These are phyloP conservation scores for Siniperca undulata DNA, from an alignment of 2,797 vertebrate genomes.

Conservation along the genomic window DNA sequence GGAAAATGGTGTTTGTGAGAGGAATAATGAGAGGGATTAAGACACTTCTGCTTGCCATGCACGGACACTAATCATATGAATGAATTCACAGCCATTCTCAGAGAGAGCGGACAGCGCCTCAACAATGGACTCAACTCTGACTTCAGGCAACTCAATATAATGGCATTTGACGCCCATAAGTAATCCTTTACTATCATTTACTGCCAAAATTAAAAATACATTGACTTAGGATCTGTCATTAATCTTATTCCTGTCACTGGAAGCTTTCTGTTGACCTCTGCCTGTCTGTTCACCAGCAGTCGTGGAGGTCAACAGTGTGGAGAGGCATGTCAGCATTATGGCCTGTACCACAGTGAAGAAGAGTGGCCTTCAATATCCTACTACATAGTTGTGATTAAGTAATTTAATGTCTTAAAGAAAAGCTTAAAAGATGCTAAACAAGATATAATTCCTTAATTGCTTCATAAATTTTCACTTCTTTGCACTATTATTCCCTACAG, in stretches of 20 bases:
- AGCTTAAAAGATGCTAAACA: neutral
- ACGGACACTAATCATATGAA: slow-evolving; percentile 50
- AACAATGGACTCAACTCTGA: neutral
- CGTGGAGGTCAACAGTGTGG: neutral
- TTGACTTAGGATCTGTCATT: slow-evolving; percentile 3
- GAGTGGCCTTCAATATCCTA: neutral
- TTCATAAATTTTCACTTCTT: neutral
- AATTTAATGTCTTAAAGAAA: neutral
- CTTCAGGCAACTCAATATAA: neutral
- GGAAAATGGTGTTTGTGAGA: slow-evolving; percentile 48
- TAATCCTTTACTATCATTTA: neutral
- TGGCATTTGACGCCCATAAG: neutral
- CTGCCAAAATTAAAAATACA: neutral
- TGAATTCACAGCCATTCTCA: slow-evolving; percentile 36
- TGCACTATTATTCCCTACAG: neutral
- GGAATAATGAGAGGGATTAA: slow-evolving; percentile 63
- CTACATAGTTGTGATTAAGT: neutral
- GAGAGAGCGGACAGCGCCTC: neutral
- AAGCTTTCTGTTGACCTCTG: slow-evolving; percentile 25
- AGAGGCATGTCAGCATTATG: neutral
- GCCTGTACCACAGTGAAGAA: neutral
- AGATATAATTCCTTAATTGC: neutral
- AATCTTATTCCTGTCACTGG: slow-evolving; percentile 22
- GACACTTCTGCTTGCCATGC: slow-evolving; percentile 43
- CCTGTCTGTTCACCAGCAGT: slow-evolving; percentile 5